Percentiles rank a stretch among this genome's conserved stretches.
phyloP scores from a whole-genome alignment of 2,888 invertebrate genomes.

The Xestia rhomboidea region DNA sequence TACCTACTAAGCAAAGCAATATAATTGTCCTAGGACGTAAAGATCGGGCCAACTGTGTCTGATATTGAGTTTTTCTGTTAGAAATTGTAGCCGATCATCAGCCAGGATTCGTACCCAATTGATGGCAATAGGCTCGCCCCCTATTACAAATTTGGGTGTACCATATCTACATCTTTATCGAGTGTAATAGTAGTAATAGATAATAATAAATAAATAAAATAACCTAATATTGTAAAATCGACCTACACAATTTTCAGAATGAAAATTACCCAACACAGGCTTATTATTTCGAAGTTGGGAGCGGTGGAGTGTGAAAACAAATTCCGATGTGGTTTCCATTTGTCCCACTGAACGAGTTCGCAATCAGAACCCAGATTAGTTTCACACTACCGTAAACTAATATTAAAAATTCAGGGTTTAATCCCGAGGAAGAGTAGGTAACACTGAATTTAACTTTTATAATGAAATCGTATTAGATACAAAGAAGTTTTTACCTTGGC shows the following conservation, averaged over 20 bases:
- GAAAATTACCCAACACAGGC: background rate
- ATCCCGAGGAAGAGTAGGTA: conserved; percentile 30
- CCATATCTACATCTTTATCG: background rate
- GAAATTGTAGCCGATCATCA: background rate
- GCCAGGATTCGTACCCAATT: background rate
- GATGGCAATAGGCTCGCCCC: background rate
- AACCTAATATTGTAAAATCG: background rate
- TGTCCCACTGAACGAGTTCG: conserved; percentile 43
- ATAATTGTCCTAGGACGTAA: background rate
- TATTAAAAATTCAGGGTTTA: conserved; percentile 60
- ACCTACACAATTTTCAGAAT: background rate
- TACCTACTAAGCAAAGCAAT: background rate
- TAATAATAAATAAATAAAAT: too few relatives aligned
- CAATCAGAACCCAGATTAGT: conserved; percentile 37
- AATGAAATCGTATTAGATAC: conserved; percentile 36
- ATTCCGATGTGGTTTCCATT: conserved; percentile 35
- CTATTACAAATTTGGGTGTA: background rate
- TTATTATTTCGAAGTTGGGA: background rate
- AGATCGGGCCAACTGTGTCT: background rate
- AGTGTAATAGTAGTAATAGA: too few relatives aligned
- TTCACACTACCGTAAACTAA: conserved; percentile 49
- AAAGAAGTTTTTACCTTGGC: conserved; percentile 10
- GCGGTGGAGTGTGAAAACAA: conserved; percentile 28
- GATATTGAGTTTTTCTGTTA: background rate
- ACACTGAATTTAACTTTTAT: conserved; percentile 39